Base-by-base conservation (phyloP, 2,113 vertebrate species). In the Coregonus clupeaformis region DNA sequence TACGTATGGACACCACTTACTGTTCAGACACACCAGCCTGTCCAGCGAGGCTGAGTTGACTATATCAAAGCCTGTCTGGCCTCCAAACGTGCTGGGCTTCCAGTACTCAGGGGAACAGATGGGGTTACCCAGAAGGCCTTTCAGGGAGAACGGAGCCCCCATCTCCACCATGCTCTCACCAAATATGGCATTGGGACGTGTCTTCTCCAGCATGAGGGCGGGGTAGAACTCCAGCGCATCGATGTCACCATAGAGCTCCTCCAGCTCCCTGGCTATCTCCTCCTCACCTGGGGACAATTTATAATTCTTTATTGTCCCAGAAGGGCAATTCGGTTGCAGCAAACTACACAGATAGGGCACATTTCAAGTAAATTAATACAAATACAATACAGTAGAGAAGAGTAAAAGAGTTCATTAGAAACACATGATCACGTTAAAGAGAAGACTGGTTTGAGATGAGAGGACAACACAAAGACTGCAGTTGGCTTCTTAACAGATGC, bases 151-250 rank as follows among this genome's bases (percentile, higher is more conserved):
- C 0, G 97, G 97, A 22, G 97, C 94, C 3, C 97, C 97, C 0
- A 98, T 97, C 89, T 99, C 97, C 71, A 98, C 93, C 94, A 99
- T 98, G 75, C 97, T 99, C 83, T 98, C 94, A n/a, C 97, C 97
- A 85, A 99, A 99, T 71, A 98, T 95, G 1, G 86, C 74, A 0
- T 86, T 82, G 1, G 92, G 80, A 1, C 91, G 92, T 0, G 92
- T 85, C 77, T 95, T 96, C 89, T 99, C 97, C 4, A 99, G 88
- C 78, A 99, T 47, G 59, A 98, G 36, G 4, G 94, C 97, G 0
- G 85, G 92, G 73, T 95, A 98, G 80, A 98, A 97, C 81, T 99
- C 97, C 86, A 99, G 63, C 2, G 96, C 96, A 1, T 99, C 94
- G 0, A 99, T 97, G 85, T 99, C 93, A 47, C 96, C 96, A 0